Evolutionary conservation across 2,888 invertebrate species (phyloP).

Genomic region (Caenorhabditis panamensis): DNA sequence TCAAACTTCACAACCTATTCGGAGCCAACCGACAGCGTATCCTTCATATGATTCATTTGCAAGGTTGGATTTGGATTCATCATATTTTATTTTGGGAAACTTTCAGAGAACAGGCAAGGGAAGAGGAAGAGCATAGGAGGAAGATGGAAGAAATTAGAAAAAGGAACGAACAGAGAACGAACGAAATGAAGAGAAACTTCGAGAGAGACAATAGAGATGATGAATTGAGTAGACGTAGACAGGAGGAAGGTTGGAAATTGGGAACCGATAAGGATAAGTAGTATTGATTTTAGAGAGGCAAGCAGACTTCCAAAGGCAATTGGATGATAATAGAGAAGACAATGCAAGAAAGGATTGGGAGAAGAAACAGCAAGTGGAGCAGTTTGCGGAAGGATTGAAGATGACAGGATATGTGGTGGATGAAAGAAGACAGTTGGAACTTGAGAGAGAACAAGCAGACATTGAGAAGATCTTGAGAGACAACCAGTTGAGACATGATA

Average conservation of each 20-base stretch:
- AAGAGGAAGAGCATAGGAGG: neutral
- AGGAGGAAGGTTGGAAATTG: constrained; percentile 3
- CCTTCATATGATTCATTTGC: neutral
- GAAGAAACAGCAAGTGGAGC: neutral
- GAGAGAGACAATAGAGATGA: constrained; percentile 5
- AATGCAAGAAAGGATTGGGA: neutral
- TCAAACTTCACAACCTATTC: too few relatives aligned
- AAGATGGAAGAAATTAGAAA: neutral
- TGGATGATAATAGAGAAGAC: neutral
- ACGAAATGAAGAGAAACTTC: neutral
- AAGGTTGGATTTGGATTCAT: neutral
- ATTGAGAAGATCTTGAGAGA: neutral
- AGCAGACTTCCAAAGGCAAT: neutral
- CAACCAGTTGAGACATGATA: neutral
- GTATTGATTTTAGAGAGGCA: neutral
- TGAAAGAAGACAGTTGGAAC: neutral
- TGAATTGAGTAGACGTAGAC: constrained; percentile 5
- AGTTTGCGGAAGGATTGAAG: neutral
- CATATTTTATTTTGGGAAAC: neutral
- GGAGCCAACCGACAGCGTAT: too few relatives aligned
- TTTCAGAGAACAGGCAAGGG: neutral
- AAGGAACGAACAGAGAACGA: neutral
- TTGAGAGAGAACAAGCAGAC: neutral
- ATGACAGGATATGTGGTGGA: neutral
- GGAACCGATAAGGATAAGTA: neutral